These are phyloP conservation scores for Amazona finschi DNA, from an alignment of 2,797 vertebrate genomes.

Conservation along the genomic window DNA sequence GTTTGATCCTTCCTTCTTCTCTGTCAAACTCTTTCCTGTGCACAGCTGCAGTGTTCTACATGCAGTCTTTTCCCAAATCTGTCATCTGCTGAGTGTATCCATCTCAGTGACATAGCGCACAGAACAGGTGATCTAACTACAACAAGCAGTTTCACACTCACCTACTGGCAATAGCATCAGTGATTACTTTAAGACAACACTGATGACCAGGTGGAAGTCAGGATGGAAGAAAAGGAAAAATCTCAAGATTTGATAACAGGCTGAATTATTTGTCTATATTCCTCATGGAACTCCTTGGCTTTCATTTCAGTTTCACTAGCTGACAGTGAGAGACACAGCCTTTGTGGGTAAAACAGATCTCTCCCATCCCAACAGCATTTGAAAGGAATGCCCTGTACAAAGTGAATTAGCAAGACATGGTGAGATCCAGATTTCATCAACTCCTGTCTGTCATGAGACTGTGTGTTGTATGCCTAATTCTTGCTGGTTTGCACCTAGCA, in stretches of 20 bases:
- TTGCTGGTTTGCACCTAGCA: background rate
- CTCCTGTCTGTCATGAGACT: background rate
- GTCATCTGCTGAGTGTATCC: background rate
- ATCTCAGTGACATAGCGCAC: background rate
- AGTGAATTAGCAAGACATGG: background rate
- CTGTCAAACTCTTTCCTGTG: background rate
- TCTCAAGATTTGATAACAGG: background rate
- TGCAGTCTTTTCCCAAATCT: background rate
- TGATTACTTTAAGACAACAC: background rate
- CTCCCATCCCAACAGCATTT: fast-evolving
- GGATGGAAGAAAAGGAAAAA: background rate
- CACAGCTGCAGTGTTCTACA: background rate
- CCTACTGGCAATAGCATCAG: background rate
- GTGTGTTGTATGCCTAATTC: background rate
- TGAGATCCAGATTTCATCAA: background rate
- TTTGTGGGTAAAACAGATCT: background rate
- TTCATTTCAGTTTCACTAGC: background rate
- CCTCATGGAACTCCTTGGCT: background rate
- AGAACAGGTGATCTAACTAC: fast-evolving
- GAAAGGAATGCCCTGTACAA: background rate
- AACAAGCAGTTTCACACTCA: background rate
- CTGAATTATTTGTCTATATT: background rate
- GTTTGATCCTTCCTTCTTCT: background rate
- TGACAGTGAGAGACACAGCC: background rate
- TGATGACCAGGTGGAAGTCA: background rate